Evolutionary conservation across 2,113 vertebrate species (phyloP).

Genomic region (Notarius lentiginosus): DNA sequence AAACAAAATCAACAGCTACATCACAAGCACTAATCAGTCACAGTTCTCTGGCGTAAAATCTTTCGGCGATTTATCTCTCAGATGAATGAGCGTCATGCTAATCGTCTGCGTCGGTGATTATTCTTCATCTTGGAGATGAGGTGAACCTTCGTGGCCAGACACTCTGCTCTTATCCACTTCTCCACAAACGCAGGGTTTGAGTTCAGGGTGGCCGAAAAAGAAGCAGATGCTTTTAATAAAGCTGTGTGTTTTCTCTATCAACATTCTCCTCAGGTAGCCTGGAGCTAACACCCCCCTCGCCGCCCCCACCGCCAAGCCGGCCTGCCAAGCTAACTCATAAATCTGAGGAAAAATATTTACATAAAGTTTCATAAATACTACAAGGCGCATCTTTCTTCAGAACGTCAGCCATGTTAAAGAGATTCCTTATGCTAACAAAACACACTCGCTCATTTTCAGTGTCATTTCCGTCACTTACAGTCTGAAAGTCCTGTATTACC

Average conservation of each 20-base stretch:
- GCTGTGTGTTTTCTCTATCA: conserved; percentile 7
- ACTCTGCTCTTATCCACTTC: neutral
- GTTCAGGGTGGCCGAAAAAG: neutral
- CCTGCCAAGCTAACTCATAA: conserved; percentile 5
- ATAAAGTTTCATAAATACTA: neutral
- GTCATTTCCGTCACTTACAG: neutral
- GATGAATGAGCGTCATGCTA: conserved; percentile 7
- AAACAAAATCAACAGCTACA: neutral
- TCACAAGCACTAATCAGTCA: neutral
- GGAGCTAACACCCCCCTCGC: neutral
- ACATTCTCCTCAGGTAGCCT: conserved; percentile 17
- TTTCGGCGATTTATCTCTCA: neutral
- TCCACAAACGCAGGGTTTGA: neutral
- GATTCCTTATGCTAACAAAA: neutral
- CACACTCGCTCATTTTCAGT: neutral
- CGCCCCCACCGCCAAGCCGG: neutral
- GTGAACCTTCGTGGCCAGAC: neutral
- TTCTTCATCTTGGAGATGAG: neutral
- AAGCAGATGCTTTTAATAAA: conserved; percentile 20
- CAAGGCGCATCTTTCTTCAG: neutral
- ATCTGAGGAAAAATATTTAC: neutral
- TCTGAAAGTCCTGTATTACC: neutral
- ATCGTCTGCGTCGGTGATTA: neutral
- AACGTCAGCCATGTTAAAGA: too few relatives aligned
- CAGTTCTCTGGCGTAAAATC: neutral